Evolutionary conservation across 1,140 invertebrate species (phyloP).

Genomic region (Drosophila nikananu): DNA sequence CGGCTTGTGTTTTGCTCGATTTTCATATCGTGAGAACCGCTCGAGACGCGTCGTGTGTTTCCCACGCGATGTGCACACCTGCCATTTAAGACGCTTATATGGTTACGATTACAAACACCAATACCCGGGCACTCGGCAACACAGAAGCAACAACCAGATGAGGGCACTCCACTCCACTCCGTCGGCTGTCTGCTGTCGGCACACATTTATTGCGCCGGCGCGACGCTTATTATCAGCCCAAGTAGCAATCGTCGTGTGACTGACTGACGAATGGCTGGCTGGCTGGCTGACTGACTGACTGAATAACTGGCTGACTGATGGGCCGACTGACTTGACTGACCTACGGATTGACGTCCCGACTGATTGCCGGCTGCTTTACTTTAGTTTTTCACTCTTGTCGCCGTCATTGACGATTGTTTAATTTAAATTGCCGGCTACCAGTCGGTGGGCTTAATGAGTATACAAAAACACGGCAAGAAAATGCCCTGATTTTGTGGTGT

Average conservation of each 20-base stretch:
- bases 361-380: slow-evolving; percentile 75
- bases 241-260: slow-evolving; percentile 67
- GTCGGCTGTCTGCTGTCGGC: slow-evolving; percentile 41
- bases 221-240: slow-evolving; percentile 77
- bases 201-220: slow-evolving; percentile 83
- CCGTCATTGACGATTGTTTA: slow-evolving; percentile 70
- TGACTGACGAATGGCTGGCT: slow-evolving; percentile 52
- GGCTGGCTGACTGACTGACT: slow-evolving; percentile 7
- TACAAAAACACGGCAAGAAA: slow-evolving; percentile 16
- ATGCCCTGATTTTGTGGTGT: slow-evolving; percentile 23
- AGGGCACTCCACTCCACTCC: slow-evolving; percentile 56
- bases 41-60: slow-evolving; percentile 85
- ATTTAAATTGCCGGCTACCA: slow-evolving; percentile 59
- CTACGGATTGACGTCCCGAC: slow-evolving; percentile 38
- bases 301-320: slow-evolving; percentile 14
- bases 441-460: slow-evolving; percentile 63
- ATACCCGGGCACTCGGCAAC: slow-evolving; percentile 26
- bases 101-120: slow-evolving; percentile 78
- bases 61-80: slow-evolving; percentile 85
- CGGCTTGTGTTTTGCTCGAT: slow-evolving; percentile 69
- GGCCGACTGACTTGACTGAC: slow-evolving; percentile 9
- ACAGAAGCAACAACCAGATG: slow-evolving; percentile 59
- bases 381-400: slow-evolving; percentile 79
- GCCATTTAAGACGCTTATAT: slow-evolving; percentile 85
- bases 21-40: slow-evolving; percentile 85